phyloP scores from a whole-genome alignment of 2,113 vertebrate genomes.

The Phocoena sinus region DNA sequence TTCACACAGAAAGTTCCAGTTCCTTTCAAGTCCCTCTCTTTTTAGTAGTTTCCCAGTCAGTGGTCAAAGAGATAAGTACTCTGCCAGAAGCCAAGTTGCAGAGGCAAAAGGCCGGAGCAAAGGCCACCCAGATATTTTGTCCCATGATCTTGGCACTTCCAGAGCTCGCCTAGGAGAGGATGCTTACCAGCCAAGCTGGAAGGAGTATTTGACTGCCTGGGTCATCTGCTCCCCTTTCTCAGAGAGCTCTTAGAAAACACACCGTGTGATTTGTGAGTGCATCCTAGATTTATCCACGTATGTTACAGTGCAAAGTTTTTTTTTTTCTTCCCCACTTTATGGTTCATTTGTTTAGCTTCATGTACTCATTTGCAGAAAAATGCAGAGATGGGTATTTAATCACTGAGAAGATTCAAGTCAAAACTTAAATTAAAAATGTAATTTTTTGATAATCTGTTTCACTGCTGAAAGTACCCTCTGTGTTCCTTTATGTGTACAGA shows the following conservation, averaged over 20 bases:
- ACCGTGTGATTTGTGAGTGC: slow-evolving; percentile 44
- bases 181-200: neutral
- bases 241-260: slow-evolving; percentile 47
- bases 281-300: slow-evolving; percentile 47
- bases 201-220: neutral
- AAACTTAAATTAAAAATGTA: slow-evolving; percentile 73
- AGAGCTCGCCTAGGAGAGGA: slow-evolving; percentile 37
- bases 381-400: slow-evolving; percentile 67
- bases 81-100: slow-evolving; percentile 58
- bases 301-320: slow-evolving; percentile 45
- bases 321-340: slow-evolving; percentile 32
- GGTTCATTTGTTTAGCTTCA: slow-evolving; percentile 74
- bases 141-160: slow-evolving; percentile 24
- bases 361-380: slow-evolving; percentile 70
- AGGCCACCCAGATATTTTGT: slow-evolving; percentile 66
- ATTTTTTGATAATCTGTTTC: slow-evolving; percentile 56
- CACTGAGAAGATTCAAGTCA: slow-evolving; percentile 65
- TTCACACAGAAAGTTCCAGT: slow-evolving; percentile 70
- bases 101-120: slow-evolving; percentile 54
- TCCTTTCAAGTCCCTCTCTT: slow-evolving; percentile 65
- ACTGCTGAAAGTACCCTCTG: slow-evolving; percentile 31
- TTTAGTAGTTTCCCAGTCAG: slow-evolving; percentile 67
- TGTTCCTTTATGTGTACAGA: slow-evolving; percentile 20
- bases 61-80: slow-evolving; percentile 67
- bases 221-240: slow-evolving; percentile 48